phyloP scores from a whole-genome alignment of 2,797 vertebrate species.

The Vespertilio murinus region DNA sequence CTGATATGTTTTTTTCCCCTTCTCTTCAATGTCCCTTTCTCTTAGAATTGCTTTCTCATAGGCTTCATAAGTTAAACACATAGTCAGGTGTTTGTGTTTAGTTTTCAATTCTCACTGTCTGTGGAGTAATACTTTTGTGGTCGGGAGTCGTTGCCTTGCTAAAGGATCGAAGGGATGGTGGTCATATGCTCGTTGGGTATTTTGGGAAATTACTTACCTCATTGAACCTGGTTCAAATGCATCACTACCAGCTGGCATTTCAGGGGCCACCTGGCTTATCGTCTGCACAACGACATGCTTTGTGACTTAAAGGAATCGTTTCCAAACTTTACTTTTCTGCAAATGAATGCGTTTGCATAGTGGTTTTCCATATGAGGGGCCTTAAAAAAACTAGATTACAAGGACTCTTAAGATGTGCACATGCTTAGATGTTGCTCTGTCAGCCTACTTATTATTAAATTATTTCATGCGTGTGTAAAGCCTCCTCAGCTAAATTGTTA shows the following conservation, averaged over 20 bases:
- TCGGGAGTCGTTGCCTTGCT: not conserved
- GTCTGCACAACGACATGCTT: not conserved
- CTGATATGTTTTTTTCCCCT: not conserved
- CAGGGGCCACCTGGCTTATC: slow-evolving; percentile 10
- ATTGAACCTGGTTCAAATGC: not conserved
- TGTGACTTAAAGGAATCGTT: slow-evolving; percentile 37
- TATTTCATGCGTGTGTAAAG: not conserved
- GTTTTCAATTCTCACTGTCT: not conserved
- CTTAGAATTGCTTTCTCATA: not conserved
- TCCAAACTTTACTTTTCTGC: slow-evolving; percentile 16
- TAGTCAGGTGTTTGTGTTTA: not conserved
- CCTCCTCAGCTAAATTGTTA: slow-evolving; percentile 6
- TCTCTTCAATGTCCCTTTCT: not conserved
- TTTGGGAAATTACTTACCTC: slow-evolving; percentile 48
- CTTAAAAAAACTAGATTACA: not conserved
- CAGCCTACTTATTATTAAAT: slow-evolving; percentile 18
- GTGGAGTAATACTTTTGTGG: not conserved
- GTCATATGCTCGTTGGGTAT: not conserved
- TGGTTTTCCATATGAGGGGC: not conserved
- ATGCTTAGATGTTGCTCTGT: slow-evolving; percentile 7
- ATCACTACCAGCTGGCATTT: not conserved
- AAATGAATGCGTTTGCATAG: not conserved
- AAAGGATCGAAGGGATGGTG: not conserved
- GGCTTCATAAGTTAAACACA: not conserved
- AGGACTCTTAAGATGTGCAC: not conserved